Base-by-base conservation (phyloP, 2,888 invertebrate genomes). In the Drepanosiphum platanoidis region DNA sequence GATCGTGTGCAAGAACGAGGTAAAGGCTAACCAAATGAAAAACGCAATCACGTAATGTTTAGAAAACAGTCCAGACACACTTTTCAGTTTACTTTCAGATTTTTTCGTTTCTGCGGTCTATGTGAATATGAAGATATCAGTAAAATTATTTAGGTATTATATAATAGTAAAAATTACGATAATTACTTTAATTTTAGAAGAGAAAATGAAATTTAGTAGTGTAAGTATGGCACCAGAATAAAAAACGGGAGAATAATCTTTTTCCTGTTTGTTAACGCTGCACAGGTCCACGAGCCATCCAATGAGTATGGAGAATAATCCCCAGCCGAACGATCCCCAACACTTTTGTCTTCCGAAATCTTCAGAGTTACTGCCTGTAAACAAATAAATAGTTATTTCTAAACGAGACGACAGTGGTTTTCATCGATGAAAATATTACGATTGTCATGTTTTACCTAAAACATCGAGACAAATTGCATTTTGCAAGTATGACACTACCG, bases 401-500 rank as follows among this genome's bases (percentile, higher is more conserved):
- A n/a, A n/a, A n/a, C n/a, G n/a, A n/a, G n/a, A n/a, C n/a, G n/a
- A n/a, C n/a, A n/a, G n/a, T n/a, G n/a, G n/a, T 39, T 64, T 58
- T 9, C 1, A 61, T 27, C 11, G n/a, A 8, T 27, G 3, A 18
- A 46, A 9, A 9, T 42, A 34, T 32, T n/a, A 52, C 11, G n/a
- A 32, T 22, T 3, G 3, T 0, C 34, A 15, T 9, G 11, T 36
- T 46, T 70, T 80, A 87, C 87, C 86, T 32, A 87, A 68, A 5
- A 83, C 27, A 58, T 86, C 86, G 9, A 87, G 83, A 36, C 87
- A 87, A 52, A 87, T 61, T 0, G 87, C 52, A 75, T 86, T n/a
- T 83, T 46, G 74, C 34, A 74, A 66, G 11, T 0, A 0, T 15
- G 46, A 0, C 0, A n/a, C 32, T 11, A 0, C 7, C 7, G 13